Base-by-base conservation (phyloP, 2,113 vertebrate species). In the Ceyx cyanopectus region DNA sequence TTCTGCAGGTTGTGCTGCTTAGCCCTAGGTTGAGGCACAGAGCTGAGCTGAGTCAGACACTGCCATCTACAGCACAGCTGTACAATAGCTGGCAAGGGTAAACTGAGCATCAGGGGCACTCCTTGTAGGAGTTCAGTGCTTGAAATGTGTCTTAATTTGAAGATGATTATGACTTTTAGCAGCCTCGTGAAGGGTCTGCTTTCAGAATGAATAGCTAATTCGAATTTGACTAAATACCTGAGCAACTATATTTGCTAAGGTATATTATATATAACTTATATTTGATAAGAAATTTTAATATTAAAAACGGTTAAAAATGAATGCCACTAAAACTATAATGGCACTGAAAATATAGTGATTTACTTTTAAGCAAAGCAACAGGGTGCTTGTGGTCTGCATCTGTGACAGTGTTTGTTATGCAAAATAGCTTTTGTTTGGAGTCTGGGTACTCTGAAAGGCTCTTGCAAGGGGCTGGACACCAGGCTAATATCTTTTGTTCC, bases 31-130 rank as follows among this genome's bases (percentile, higher is more conserved):
- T 21, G 26, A 62, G 50, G 45, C n/a, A 8, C 50, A 53, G 32
- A 37, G 32, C 32, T 32, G 45, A 85, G 50, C 45, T 61, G 60
- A 63, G 85, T 61, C 10, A 60, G 82, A 79, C 20, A 6, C 91
- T 94, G 94, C 91, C 89, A 90, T 65, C 93, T 94, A 57, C 87
- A 93, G 92, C 53, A 40, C 32, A 45, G 3, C 56, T 4, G 6
- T 32, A 6, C 29, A 11, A 3, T 5, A 46, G 58, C 26, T 54
- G 19, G 20, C 32, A 22, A 6, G 23, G 29, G 5, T 20, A 29
- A 21, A 56, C 7, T 18, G 10, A 11, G 18, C 22, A 6, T 16
- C 34, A 4, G 12, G 20, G 6, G 14, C 62, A 2, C 24, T 66
- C 24, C 41, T 43, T 29, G 3, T 1, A 20, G 46, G 29, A 50